Evolutionary conservation across 2,113 vertebrate species (phyloP).

Genomic region (Oncorhynchus masou): DNA sequence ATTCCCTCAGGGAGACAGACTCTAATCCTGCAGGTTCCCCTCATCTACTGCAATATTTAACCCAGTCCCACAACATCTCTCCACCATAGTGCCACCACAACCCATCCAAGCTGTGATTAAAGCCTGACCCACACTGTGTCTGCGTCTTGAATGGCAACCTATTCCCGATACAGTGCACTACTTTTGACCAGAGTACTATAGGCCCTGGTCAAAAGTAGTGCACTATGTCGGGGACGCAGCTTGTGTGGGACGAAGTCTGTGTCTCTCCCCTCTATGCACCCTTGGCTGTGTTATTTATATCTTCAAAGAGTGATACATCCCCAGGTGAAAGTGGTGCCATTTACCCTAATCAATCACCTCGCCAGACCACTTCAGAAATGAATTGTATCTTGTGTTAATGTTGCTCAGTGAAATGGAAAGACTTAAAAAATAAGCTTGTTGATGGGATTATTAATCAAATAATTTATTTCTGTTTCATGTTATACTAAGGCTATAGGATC

Average conservation of each 20-base stretch:
- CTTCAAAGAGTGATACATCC: constrained; percentile 64
- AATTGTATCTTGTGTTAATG: constrained; percentile 31
- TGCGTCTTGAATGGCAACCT: no score
- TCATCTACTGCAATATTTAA: constrained; percentile 29
- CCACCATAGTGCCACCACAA: constrained; percentile 2
- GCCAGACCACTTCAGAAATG: constrained; percentile 24
- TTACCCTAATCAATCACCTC: constrained; percentile 66
- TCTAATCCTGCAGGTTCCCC: background rate
- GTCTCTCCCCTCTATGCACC: constrained; percentile 29
- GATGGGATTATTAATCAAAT: constrained; percentile 34
- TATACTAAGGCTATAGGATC: no score
- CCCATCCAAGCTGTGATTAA: constrained; percentile 59
- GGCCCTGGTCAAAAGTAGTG: no score
- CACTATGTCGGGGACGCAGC: constrained; percentile 5
- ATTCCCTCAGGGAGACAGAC: background rate
- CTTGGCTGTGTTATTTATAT: constrained; percentile 63
- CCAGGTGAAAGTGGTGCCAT: constrained; percentile 69
- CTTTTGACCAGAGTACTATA: no score
- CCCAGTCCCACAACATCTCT: constrained; percentile 13
- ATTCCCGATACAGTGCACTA: no score
- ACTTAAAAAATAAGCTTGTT: constrained; percentile 5
- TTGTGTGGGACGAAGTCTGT: constrained; percentile 33
- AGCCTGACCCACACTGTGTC: constrained; percentile 58
- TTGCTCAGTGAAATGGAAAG: constrained; percentile 9
- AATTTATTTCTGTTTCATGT: constrained; percentile 16